Evolutionary conservation across 2,113 vertebrate genomes (phyloP), one percentile per base, ranked within the genome.

Genomic region (Etheostoma cragini): DNA sequence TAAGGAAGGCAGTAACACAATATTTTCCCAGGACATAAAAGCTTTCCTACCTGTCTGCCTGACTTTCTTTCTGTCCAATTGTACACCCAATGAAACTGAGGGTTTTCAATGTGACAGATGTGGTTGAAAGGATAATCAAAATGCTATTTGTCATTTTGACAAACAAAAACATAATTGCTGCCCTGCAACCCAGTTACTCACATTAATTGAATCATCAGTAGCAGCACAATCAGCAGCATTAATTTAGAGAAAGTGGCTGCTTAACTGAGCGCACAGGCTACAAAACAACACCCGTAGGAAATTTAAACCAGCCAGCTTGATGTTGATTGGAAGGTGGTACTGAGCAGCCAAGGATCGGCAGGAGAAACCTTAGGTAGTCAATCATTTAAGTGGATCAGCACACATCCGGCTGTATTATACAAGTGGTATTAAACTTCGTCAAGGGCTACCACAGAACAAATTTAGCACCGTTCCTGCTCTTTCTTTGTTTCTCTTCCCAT

Each of bases 211-310:
- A 87, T 89, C 80, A 80, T 71, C 53, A 52, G 24, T 63, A 71
- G 11, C 73, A 68, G 65, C 61, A 76, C 72, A 73, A 83, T 75
- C 73, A 73, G 71, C 56, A 26, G 52, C 74, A 46, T 78, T 82
- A 4, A 89, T 81, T 89, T 66, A 62, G 75, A 57, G 57, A 68
- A 89, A 84, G 79, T 62, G 87, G 82, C 81, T 82, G 75, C 70
- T 69, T 78, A 61, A 73, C 61, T 13, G 78, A 76, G 65, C 67
- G 42, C 71, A 68, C 60, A 56, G 69, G 65, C 64, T 72, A 54
- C 53, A 22, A 45, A 87, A 85, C 67, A 78, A 65, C 50, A 67
- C 66, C 72, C 64, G 69, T 33, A 78, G 69, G 64, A 80, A 71
- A 74, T 64, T 26, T 65, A 72, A 62, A 61, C 6, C 1, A 8